Base-by-base conservation (phyloP, 2,797 vertebrate genomes). In the Miichthys miiuy region DNA sequence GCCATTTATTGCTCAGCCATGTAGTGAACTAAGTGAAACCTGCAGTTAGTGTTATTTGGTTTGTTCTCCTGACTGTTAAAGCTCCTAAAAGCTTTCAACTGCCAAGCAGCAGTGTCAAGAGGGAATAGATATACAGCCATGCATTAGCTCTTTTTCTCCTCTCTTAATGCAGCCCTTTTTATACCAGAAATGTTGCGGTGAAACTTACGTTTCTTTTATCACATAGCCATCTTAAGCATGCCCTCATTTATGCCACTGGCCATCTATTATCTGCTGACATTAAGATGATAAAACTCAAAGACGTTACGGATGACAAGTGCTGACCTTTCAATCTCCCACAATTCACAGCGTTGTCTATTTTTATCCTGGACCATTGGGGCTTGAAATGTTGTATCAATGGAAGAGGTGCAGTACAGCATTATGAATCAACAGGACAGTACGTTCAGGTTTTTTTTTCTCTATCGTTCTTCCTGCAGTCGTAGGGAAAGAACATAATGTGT, bases 341-440 rank as follows among this genome's bases (percentile, higher is more conserved):
- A 92, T 90, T 93, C 87, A 87, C 61, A 46, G 79, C 72, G 12
- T 76, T 14, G 6, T 87, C 80, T 92, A 87, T 95, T 94, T 95
- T 94, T 93, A 92, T 91, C 91, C 78, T 0, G 6, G 84, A 82
- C 87, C 89, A 90, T 87, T 92, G 87, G 86, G 68, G 88, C 92
- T 88, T 93, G 82, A 92, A 93, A 93, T 88, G 72, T 68, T 87
- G 87, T 88, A 91, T 95, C 86, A 94, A 94, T 94, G 91, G 88
- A 76, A 38, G 88, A 85, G 48, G 68, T 81, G 68, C 74, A 81
- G 77, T 68, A 71, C 65, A 61, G 84, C 79, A 54, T 90, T 85
- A 87, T 93, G 91, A 95, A 91, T 94, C 71, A 67, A 78, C 58
- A 34, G 63, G 58, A 62, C 75, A 47, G 71, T 84, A 82, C 77